phyloP scores from a whole-genome alignment of 2,888 invertebrate genomes.

The Phania funesta region DNA sequence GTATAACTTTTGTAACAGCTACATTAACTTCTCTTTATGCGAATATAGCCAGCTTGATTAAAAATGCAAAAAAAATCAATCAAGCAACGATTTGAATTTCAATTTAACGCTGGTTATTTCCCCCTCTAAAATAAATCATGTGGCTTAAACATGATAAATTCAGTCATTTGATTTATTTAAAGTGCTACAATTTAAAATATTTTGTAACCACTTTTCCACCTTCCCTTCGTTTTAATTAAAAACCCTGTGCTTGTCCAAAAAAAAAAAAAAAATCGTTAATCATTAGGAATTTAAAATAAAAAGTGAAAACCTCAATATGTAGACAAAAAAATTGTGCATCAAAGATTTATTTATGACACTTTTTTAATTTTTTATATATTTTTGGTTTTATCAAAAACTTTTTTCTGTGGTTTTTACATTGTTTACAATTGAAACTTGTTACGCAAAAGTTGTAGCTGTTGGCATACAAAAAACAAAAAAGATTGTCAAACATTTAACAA shows the following conservation, averaged over 20 bases:
- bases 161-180: slow-evolving; percentile 23
- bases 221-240: neutral
- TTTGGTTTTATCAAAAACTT: slow-evolving; percentile 45
- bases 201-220: slow-evolving; percentile 3
- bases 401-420: slow-evolving; percentile 46
- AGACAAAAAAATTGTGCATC: slow-evolving; percentile 9
- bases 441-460: slow-evolving; percentile 34
- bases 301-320: slow-evolving; percentile 34
- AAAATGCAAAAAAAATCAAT: slow-evolving; percentile 34
- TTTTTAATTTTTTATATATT: slow-evolving; percentile 7
- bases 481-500: slow-evolving; percentile 16
- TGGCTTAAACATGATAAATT: slow-evolving; percentile 37
- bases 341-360: slow-evolving; percentile 35
- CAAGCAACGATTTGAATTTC: slow-evolving; percentile 54
- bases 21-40: slow-evolving; percentile 33
- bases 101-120: slow-evolving; percentile 42
- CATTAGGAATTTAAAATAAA: slow-evolving; percentile 28
- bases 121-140: neutral
- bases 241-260: slow-evolving; percentile 3
- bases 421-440: slow-evolving; percentile 40
- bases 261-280: slow-evolving; percentile 35
- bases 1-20: slow-evolving; percentile 48
- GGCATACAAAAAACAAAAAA: neutral
- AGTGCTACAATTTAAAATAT: slow-evolving; percentile 44
- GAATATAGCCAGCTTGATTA: slow-evolving; percentile 30